Evolutionary conservation across 2,888 invertebrate genomes (phyloP).

Genomic region (Amblyjoppa fuscipennis): DNA sequence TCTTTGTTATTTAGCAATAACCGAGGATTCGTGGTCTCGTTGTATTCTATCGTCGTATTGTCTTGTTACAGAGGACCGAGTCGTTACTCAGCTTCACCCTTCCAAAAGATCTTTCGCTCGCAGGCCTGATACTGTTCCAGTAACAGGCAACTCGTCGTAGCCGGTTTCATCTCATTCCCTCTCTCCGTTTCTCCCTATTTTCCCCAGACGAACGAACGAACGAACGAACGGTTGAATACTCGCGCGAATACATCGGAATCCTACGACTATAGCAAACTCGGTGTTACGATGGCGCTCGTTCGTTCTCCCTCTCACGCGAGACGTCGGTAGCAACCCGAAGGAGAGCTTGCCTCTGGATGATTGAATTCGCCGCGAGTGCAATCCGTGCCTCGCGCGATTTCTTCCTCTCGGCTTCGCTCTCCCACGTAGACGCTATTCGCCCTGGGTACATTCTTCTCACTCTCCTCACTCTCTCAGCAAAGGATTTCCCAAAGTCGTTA

Average conservation of each 20-base stretch:
- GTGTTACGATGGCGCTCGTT: constrained; percentile 3
- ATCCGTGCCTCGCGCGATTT: constrained; percentile 58
- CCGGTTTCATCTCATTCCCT: neutral
- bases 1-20: neutral
- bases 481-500: constrained; percentile 69
- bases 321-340: constrained; percentile 29
- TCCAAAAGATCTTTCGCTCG: constrained; percentile 4
- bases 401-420: constrained; percentile 52
- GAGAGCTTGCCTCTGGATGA: constrained; percentile 62
- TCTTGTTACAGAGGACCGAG: neutral
- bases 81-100: constrained; percentile 12
- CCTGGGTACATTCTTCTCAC: constrained; percentile 10
- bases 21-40: neutral
- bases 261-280: constrained; percentile 30
- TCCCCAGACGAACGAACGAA: constrained; percentile 25
- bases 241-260: constrained; percentile 62
- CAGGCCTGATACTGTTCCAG: neutral
- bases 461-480: constrained; percentile 33
- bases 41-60: constrained; percentile 2
- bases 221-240: constrained; percentile 54
- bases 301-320: neutral
- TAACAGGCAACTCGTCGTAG: constrained; percentile 10
- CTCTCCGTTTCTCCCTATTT: constrained; percentile 8
- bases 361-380: constrained; percentile 67
- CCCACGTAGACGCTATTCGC: constrained; percentile 43